Evolutionary conservation across 2,888 invertebrate species (phyloP), one percentile per base, ranked within the genome.

Genomic region (Clostera curtula): DNA sequence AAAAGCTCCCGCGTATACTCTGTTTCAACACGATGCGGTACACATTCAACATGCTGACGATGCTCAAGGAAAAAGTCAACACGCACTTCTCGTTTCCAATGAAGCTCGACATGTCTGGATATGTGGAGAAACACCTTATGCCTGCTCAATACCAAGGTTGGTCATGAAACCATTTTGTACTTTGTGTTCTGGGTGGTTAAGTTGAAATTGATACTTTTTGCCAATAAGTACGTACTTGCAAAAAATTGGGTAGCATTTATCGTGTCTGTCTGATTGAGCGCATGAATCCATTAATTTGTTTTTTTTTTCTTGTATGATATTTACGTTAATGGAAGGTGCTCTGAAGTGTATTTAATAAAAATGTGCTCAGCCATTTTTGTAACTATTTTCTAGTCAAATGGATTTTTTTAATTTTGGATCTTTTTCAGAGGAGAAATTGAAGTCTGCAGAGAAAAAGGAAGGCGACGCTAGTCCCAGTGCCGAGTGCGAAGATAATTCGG

Each of bases 11-110:
- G 0, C 92, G 93, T 41, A 96, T 97, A 36, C 80, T 97, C 12
- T 97, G 97, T 65, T 97, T 97, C 71, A 97, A 97, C 72, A 97
- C 97, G 0, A 96, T 97, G 97, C 88, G 97, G 13, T 97, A 97
- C 58, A 96, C 96, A 0, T 97, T 97, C 77, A 97, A 97, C 72
- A 97, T 97, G 96, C 87, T 96, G 15, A 97, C 97, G 0, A 97
- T 97, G 97, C 86, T 95, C 34, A 97, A 97, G 60, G 97, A 97
- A 67, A 97, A 97, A 66, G 97, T 97, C 1, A 97, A 97, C 75
- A 97, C 97, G 0, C 96, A 97, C 61, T 97, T 97, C 69, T 97
- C 96, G 7, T 97, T 97, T 71, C 97, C 97, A 0, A 87, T 97
- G 79, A 85, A 93, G 24, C 84, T 97, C 6, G 96, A 96, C 66